A percentile compares a stretch with the other conserved stretches of the same genome.
Evolutionary conservation across 2,888 invertebrate species (phyloP).

Genomic region (Caenorhabditis sp.): DNA sequence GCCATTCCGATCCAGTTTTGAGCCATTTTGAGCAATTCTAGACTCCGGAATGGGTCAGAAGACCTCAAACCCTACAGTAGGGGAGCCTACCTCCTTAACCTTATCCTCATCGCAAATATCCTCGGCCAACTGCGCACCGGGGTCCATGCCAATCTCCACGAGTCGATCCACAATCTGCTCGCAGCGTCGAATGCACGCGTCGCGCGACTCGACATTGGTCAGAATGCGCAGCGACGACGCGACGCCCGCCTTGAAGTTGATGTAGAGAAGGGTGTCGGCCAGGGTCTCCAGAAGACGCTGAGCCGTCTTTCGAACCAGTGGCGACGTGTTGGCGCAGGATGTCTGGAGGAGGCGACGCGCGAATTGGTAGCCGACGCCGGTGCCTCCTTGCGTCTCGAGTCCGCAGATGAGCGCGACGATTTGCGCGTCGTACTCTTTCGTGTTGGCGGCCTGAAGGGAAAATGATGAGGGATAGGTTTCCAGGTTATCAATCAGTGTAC

Average conservation of each 20-base stretch:
- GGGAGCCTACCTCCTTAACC: background rate
- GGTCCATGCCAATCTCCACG: constrained; percentile 48
- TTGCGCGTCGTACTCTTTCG: constrained; percentile 36
- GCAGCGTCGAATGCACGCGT: constrained; percentile 52
- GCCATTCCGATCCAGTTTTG: no score
- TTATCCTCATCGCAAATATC: constrained; percentile 60
- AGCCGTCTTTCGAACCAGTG: constrained; percentile 8
- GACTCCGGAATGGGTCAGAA: background rate
- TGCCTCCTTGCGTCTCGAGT: constrained; percentile 39
- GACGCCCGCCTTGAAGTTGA: constrained; percentile 29
- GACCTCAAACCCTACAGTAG: no score
- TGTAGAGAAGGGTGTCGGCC: constrained; percentile 6
- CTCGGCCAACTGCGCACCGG: constrained; percentile 33
- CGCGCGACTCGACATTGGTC: constrained; percentile 49
- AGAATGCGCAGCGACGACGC: constrained; percentile 37
- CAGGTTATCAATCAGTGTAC: no score
- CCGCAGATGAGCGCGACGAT: constrained; percentile 26
- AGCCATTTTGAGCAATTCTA: no score
- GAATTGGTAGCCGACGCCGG: constrained; percentile 23
- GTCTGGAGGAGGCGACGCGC: constrained; percentile 32
- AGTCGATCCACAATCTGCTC: constrained; percentile 56
- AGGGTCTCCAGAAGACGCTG: constrained; percentile 26
- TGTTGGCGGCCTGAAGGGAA: constrained; percentile 15
- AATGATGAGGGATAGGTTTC: background rate
- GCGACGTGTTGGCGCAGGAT: constrained; percentile 35